Evolutionary conservation across 1,140 invertebrate genomes (phyloP), one percentile per base, ranked within the genome.

Genomic region (Heliothis virescens): DNA sequence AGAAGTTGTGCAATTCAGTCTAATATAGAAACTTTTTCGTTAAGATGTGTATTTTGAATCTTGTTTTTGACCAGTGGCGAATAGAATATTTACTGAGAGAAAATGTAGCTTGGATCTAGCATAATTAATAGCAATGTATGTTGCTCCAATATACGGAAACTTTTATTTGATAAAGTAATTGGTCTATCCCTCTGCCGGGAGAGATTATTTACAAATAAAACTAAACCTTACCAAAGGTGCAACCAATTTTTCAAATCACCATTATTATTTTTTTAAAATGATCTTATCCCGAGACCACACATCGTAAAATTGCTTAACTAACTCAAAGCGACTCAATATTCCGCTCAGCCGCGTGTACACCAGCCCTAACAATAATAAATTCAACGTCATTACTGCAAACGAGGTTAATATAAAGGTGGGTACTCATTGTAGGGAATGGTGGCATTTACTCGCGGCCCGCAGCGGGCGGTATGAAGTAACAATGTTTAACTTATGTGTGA

Each of bases 381-480:
- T 77, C 59, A 41, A 26, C 65, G 67, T 73, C 80, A 63, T 81
- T 77, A 81, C 74, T 18, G 65, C 80, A 77, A 81, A 81, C 59
- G 80, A 81, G 57, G 80, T 81, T 81, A 81, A 81, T 81, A 81
- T 72, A 72, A 77, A 81, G 80, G 80, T 81, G 57, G 65, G 52
- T 63, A 81, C 65, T 81, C 74, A 77, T 78, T 77, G 74, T 76
- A 55, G 65, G 67, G 29, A 77, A 81, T 78, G 80, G 57, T 47
- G 63, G 80, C 80, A 77, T 81, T 81, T 77, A 81, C 65, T 57
- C 65, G 55, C 65, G 47, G 57, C 53, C 41, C 55, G 57, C 73
- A 15, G 63, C n/a, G 41, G 16, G 47, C 34, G 59, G 52, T 53
- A 76, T 76, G 60, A 65, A 76, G 74, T 76, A 52, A 76, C 60